phyloP scores from a whole-genome alignment of 2,797 vertebrate species.

The Poeciliopsis infans region DNA sequence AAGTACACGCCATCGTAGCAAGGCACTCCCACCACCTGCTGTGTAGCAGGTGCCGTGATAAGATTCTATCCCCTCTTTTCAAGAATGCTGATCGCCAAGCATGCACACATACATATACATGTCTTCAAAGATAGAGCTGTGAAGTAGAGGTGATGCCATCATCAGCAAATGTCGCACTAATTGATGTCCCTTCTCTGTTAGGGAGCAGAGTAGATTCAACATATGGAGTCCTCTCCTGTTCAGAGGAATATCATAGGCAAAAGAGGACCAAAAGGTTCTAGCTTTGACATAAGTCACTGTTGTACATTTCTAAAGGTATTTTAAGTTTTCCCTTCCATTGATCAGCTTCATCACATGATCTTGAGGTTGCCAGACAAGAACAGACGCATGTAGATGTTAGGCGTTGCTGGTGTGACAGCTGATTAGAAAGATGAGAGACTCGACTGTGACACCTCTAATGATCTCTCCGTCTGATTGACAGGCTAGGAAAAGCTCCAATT shows the following conservation, averaged over 20 bases:
- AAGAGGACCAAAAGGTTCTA: slow-evolving; percentile 14
- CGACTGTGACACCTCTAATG: slow-evolving; percentile 69
- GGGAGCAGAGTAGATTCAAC: slow-evolving; percentile 60
- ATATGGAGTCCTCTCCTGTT: slow-evolving; percentile 57
- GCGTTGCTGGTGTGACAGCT: slow-evolving; percentile 61
- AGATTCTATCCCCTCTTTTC: slow-evolving; percentile 43
- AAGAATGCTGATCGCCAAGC: slow-evolving; percentile 40
- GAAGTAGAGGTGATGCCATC: slow-evolving; percentile 78
- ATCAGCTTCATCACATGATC: slow-evolving; percentile 24
- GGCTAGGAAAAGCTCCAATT: slow-evolving; percentile 68
- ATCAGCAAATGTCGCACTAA: slow-evolving; percentile 76
- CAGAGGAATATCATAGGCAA: slow-evolving; percentile 24
- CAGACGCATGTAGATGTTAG: slow-evolving; percentile 35
- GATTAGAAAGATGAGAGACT: slow-evolving; percentile 66
- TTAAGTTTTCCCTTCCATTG: slow-evolving; percentile 22
- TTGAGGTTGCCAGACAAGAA: slow-evolving; percentile 50
- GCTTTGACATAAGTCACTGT: slow-evolving; percentile 19
- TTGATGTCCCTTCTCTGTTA: slow-evolving; percentile 72
- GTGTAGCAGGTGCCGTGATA: slow-evolving; percentile 69
- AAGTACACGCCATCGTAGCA: slow-evolving; percentile 9
- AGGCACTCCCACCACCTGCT: slow-evolving; percentile 59
- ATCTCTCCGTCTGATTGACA: slow-evolving; percentile 75
- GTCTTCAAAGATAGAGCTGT: slow-evolving; percentile 71
- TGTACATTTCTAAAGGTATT: slow-evolving; percentile 13
- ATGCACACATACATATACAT: slow-evolving; percentile 28